Evolutionary conservation across 2,888 invertebrate species (phyloP), one percentile per base, ranked within the genome.

Genomic region (Cremastinae sp.): DNA sequence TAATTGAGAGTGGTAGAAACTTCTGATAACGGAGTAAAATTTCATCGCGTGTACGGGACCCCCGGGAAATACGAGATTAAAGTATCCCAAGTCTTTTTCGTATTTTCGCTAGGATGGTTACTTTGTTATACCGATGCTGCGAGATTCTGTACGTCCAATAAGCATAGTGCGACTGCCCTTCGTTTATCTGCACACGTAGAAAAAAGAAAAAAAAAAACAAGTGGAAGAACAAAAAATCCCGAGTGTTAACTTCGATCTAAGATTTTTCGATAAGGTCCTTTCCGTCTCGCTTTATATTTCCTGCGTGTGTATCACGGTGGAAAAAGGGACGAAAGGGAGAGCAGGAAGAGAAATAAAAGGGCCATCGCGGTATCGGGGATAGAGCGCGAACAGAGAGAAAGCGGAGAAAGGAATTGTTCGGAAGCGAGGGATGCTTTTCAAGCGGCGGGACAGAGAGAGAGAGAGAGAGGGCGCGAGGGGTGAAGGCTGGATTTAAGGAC

Each of bases 401-500:
- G 14, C 59, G 22, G 10, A 53, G 36, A 56, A 59, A 68, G 64
- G 69, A 73, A 53, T 49, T 51, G n/a, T 20, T 28, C 73, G 73
- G 69, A 75, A 79, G 72, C 74, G 70, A 68, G 74, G 71, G 64
- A 28, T 38, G 38, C 34, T 28, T 28, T 28, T 47, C 41, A 59
- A 71, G 38, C 72, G 65, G 64, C 56, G 22, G 70, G 20, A 38
- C 28, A 56, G 61, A 28, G 22, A 38, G 41, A 68, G 10, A 53
- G 9, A 14, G 61, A 36, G 38, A 56, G 58, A 51, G 22, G 75
- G 59, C 47, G 59, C 43, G 45, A 56, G 61, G 80, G 69, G 74
- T 79, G 75, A 79, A 75, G 61, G 65, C 49, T 66, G 75, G 72
- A 78, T 80, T 79, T 70, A 64, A 78, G 79, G 73, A 75, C 78